Evolutionary conservation across 92 coral and sea anemone genomes (phyloP).

Genomic region (Phenganax stokvisi): DNA sequence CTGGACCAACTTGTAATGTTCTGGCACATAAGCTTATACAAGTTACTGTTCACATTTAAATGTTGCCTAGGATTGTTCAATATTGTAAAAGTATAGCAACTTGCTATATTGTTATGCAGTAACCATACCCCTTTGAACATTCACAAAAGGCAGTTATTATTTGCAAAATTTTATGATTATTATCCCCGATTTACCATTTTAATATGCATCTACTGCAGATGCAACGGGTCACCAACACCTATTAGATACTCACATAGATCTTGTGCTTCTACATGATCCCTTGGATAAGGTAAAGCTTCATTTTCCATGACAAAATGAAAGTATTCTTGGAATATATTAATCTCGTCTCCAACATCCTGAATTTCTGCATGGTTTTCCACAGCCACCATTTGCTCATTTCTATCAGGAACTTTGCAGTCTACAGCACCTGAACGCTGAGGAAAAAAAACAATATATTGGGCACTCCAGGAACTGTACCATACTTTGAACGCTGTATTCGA

Average conservation of each 20-base stretch:
- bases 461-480: constrained; percentile 47
- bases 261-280: constrained; percentile 35
- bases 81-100: too few species aligned
- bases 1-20: too few species aligned
- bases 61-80: too few species aligned
- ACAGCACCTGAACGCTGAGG: constrained; percentile 17
- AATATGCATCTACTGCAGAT: background rate
- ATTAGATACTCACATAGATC: constrained; percentile 35
- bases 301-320: constrained; percentile 39
- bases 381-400: background rate
- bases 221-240: constrained; percentile 28
- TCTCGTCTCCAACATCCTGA: constrained; percentile 18
- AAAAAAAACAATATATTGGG: constrained; percentile 31
- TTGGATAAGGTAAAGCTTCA: constrained; percentile 41
- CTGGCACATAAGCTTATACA: too few species aligned
- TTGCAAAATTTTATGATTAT: too few species aligned
- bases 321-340: constrained; percentile 39
- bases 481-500: constrained; percentile 43
- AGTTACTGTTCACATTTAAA: too few species aligned
- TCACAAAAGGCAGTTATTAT: too few species aligned
- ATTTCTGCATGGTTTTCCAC: constrained; percentile 15
- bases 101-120: too few species aligned
- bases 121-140: too few species aligned
- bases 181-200: background rate
- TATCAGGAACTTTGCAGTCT: background rate